Percentiles rank a stretch among this genome's conserved stretches.
phyloP scores from a whole-genome alignment of 1,140 invertebrate species.

The Aplysia californica region DNA sequence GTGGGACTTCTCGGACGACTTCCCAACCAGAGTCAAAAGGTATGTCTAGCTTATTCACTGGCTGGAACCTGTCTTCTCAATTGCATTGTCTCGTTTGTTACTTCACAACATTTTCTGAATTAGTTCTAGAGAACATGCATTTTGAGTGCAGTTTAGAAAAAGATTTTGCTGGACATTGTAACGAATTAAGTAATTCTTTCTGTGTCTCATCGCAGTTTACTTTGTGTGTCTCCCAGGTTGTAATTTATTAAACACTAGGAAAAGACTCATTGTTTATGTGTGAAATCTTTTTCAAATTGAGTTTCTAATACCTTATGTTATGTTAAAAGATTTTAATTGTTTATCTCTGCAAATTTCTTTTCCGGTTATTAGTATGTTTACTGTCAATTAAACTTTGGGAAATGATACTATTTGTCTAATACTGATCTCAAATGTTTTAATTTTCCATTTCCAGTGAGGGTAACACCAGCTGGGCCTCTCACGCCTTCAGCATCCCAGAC shows the following conservation, averaged over 20 bases:
- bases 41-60: constrained; percentile 1
- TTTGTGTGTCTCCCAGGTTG: too few species aligned
- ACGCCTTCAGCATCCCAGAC: constrained; percentile 22
- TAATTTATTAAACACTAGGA: too few species aligned
- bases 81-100: not conserved
- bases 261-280: too few species aligned
- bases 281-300: not conserved
- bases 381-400: too few species aligned
- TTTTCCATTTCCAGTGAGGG: constrained; percentile 25
- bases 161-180: too few species aligned
- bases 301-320: not conserved
- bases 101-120: not conserved
- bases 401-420: too few species aligned
- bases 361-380: not conserved
- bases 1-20: constrained; percentile 32
- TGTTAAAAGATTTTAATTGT: not conserved
- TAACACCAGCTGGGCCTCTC: constrained; percentile 21
- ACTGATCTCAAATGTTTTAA: too few species aligned
- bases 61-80: too few species aligned
- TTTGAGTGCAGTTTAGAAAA: too few species aligned
- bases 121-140: not conserved
- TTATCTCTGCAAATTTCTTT: not conserved
- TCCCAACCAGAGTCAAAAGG: constrained; percentile 16
- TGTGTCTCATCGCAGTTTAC: too few species aligned
- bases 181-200: too few species aligned